Percentiles rank a stretch among this genome's conserved stretches.
phyloP scores from a whole-genome alignment of 2,113 vertebrate species.

The Paratilapia polleni region DNA sequence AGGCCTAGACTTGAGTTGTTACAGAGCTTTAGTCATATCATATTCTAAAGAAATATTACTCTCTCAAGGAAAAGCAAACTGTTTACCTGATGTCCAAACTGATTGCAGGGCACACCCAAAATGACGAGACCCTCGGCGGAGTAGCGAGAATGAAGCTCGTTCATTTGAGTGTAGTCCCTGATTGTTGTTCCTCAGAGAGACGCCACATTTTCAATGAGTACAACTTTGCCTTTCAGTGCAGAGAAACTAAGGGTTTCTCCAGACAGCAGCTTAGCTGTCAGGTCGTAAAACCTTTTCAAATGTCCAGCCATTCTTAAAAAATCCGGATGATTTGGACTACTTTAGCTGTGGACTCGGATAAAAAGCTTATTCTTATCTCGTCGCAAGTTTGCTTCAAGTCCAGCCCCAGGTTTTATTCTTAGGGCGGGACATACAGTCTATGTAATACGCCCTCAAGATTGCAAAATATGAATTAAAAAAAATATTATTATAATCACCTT shows the following conservation, averaged over 20 bases:
- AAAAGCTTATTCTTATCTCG: background rate
- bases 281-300: conserved; percentile 73
- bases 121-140: conserved; percentile 83
- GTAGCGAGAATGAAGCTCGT: conserved; percentile 86
- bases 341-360: background rate
- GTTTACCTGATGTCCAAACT: conserved; percentile 93
- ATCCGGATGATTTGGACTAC: background rate
- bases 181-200: conserved; percentile 95
- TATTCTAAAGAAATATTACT: background rate
- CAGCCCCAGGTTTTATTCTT: background rate
- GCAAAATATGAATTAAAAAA: too few relatives aligned
- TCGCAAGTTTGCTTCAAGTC: background rate
- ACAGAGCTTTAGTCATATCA: background rate
- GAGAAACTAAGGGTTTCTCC: conserved; percentile 81
- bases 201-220: conserved; percentile 91
- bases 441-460: background rate
- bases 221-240: conserved; percentile 84
- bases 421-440: background rate
- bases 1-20: background rate
- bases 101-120: conserved; percentile 93
- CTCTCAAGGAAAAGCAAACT: background rate
- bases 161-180: conserved; percentile 93
- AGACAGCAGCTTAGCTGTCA: conserved; percentile 82
- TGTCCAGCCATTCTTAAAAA: conserved; percentile 37
- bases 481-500: background rate